Evolutionary conservation across 2,113 vertebrate species (phyloP), one percentile per base, ranked within the genome.

Genomic region (Megaceryle maxima): DNA sequence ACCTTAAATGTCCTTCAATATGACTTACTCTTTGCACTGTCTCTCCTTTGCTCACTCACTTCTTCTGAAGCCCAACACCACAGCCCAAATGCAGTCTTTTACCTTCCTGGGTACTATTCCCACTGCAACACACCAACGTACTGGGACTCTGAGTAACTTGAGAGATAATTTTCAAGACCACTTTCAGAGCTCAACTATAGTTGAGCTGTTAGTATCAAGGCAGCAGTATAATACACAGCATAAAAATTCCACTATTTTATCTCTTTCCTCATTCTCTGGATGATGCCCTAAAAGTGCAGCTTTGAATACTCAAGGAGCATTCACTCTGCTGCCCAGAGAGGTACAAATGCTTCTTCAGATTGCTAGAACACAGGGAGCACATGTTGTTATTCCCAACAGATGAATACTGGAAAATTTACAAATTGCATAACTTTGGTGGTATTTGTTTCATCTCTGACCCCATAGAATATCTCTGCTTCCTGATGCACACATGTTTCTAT

Each of bases 401-500:
- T 59, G 83, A 77, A 41, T 6, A 83, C 43, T 75, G 76, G 69
- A 95, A 90, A 70, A 72, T 9, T 25, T 35, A 84, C 44, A 83
- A 80, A 64, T 62, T 83, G 88, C 20, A 46, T 83, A 83, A 62
- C 5, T 75, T 88, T 51, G 76, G 69, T 76, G 73, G 57, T 62
- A 88, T 90, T 88, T 78, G 53, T 63, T 90, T 89, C 70, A 94
- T 87, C 74, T 78, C 83, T 96, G 69, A 55, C 73, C 76, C 68
- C 7, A 0, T 11, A 67, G 59, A 14, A 1, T 69, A 66, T 51
- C 85, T 77, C 67, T 43, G 35, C 60, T 83, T 82, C 83, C 88
- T 53, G 33, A 81, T 44, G 25, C 79, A 88, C 67, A 77, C 33
- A 26, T 31, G 91, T 87, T 92, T 96, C 94, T 95, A 88, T 29